A percentile compares a stretch with the other conserved stretches of the same genome.
These are phyloP conservation scores for Ctenodactylus gundi DNA, from an alignment of 2,113 vertebrate species.

Conservation along the genomic window DNA sequence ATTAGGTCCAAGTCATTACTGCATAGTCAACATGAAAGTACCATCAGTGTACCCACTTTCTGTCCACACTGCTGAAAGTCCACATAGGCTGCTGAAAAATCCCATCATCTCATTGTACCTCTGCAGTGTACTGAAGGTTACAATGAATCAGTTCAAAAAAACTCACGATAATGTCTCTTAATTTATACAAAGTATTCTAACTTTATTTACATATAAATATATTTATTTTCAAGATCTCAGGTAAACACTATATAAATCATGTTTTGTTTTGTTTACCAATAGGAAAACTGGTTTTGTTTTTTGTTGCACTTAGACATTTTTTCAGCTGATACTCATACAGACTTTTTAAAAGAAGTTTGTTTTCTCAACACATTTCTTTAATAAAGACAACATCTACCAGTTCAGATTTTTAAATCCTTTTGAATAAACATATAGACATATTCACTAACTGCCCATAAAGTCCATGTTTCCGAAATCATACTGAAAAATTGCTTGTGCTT, in stretches of 20 bases:
- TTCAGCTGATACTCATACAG: not conserved
- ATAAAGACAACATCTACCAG: not conserved
- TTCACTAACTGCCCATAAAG: not conserved
- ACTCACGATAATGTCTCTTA: not conserved
- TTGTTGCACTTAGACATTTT: not conserved
- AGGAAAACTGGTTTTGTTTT: not conserved
- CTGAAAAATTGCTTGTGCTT: conserved; percentile 11
- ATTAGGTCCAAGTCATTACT: conserved; percentile 58
- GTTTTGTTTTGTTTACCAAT: not conserved
- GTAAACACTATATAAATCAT: not conserved
- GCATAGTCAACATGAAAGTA: conserved; percentile 35
- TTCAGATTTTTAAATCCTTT: not conserved
- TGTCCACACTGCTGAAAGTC: conserved; percentile 35
- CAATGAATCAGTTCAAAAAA: conserved; percentile 28
- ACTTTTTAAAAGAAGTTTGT: not conserved
- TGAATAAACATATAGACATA: not conserved
- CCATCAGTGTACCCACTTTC: not conserved
- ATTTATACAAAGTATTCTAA: conserved; percentile 12
- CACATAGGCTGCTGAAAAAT: not conserved
- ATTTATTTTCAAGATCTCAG: conserved; percentile 18
- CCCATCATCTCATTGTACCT: not conserved
- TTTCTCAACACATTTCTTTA: conserved; percentile 9
- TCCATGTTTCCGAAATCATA: not conserved
- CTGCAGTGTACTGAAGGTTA: conserved; percentile 1
- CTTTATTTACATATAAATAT: not conserved